Evolutionary conservation across 2,888 invertebrate species (phyloP), one percentile per base, ranked within the genome.

Genomic region (Calephelis perditalis): DNA sequence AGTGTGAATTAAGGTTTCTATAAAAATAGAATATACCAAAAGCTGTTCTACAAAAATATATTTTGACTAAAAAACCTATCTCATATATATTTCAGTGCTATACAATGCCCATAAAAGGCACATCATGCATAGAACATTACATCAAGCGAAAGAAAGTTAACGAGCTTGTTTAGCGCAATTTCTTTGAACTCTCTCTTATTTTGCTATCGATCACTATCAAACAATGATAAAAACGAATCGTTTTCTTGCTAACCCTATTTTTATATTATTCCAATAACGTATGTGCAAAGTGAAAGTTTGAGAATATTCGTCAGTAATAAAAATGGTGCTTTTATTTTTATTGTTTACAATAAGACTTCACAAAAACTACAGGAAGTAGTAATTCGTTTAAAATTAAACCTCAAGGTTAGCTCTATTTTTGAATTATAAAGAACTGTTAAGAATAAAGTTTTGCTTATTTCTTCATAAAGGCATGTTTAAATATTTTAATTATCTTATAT

Each of bases 121-220:
- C 63, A 63, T 67, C 67, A 60, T 64, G 64, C 64, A 60, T 64
- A 64, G 65, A 66, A 64, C 56, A 62, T 67, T 64, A 62, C 36
- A 54, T 47, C 56, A 56, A 56, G 57, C 60, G 60, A 65, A 67
- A 63, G 70, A 69, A 69, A 70, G 68, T 66, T 64, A 62, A 65
- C 65, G 61, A 63, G 54, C 57, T 12, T 56, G 43, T 58, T 61
- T 66, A 56, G 64, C 56, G 58, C 54, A 56, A 57, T 62, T 40
- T 61, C 60, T 65, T 63, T 58, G 56, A 61, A 69, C 69, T 68
- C 67, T 70, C 68, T 52, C 35, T 9, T 64, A 67, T 62, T 55
- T 58, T 58, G 63, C 62, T 62, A 49, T 61, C 63, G 65, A 65
- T 64, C 52, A 60, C 61, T 59, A 55, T 60, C 56, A 52, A 56